These are phyloP conservation scores for Acanthopleura granulata DNA, from an alignment of 2,888 invertebrate genomes.

Conservation along the genomic window DNA sequence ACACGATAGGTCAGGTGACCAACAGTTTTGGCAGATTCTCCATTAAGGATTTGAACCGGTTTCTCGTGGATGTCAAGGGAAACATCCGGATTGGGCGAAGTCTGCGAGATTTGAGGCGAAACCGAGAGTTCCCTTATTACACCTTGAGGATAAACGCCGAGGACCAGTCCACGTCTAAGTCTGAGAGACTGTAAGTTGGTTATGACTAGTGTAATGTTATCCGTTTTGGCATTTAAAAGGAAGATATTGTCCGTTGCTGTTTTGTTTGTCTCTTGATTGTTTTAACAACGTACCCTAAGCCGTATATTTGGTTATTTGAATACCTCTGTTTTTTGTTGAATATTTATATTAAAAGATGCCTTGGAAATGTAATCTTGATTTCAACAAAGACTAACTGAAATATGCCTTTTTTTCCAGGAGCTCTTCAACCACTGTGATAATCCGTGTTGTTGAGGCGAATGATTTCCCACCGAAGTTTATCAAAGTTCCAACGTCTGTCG, in stretches of 20 bases:
- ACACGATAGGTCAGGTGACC: constrained; percentile 26
- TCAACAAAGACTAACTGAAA: too few relatives aligned
- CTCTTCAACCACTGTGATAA: constrained; percentile 22
- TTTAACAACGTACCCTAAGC: too few relatives aligned
- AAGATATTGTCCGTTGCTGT: too few relatives aligned
- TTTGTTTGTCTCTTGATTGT: too few relatives aligned
- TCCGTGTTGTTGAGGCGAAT: constrained; percentile 33
- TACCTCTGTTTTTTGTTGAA: too few relatives aligned
- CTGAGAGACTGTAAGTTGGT: not conserved
- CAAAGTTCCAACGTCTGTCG: constrained; percentile 10
- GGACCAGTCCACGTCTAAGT: constrained; percentile 25
- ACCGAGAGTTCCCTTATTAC: constrained; percentile 30
- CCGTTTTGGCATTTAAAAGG: too few relatives aligned
- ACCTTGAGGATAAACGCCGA: constrained; percentile 32
- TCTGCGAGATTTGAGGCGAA: constrained; percentile 34
- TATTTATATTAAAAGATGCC: too few relatives aligned
- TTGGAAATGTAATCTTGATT: too few relatives aligned
- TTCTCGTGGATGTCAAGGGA: constrained; percentile 32
- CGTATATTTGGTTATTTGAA: too few relatives aligned
- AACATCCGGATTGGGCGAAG: constrained; percentile 27
- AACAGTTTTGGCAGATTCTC: constrained; percentile 24
- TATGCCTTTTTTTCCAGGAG: constrained; percentile 18
- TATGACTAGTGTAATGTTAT: too few relatives aligned
- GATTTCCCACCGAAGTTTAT: constrained; percentile 32
- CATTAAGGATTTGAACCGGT: constrained; percentile 32